Conservation (phyloP, 2,888 invertebrate genomes). For the Cerceris rybyensis region DNA sequence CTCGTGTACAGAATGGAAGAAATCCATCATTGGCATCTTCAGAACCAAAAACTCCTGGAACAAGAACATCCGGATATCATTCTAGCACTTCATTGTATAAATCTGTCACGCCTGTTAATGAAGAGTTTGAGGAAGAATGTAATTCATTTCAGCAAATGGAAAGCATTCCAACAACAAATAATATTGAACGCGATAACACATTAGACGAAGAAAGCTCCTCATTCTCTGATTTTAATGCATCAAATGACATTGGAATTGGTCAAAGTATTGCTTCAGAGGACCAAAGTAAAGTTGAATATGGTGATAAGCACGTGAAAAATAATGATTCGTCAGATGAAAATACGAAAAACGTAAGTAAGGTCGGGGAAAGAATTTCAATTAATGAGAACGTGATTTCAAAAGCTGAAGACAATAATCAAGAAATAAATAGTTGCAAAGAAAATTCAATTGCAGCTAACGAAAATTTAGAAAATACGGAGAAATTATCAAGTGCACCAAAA, state of each 20-base stretch:
- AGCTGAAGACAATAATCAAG: neutral
- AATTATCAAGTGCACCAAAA: neutral
- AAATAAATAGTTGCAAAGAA: neutral
- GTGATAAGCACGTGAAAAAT: too few species aligned
- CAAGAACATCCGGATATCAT: slow-evolving; percentile 43
- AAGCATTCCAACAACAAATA: neutral
- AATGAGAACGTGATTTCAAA: neutral
- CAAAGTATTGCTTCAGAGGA: neutral
- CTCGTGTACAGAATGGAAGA: slow-evolving; percentile 30
- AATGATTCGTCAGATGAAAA: too few species aligned
- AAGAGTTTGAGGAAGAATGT: slow-evolving; percentile 29
- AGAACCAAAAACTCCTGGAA: slow-evolving; percentile 34
- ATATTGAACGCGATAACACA: too few species aligned
- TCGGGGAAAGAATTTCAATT: neutral
- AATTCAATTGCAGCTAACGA: too few species aligned
- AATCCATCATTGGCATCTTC: slow-evolving; percentile 28
- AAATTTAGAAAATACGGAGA: neutral
- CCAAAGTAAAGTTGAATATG: too few species aligned
- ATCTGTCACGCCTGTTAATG: slow-evolving; percentile 9
- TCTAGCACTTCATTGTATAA: slow-evolving; percentile 22
- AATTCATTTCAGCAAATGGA: neutral
- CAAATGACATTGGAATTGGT: neutral
- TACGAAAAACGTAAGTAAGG: neutral
- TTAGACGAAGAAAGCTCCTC: too few species aligned
- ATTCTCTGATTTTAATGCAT: too few species aligned